Base-by-base conservation (phyloP, 2,113 vertebrate genomes). In the Rissa tridactyla region DNA sequence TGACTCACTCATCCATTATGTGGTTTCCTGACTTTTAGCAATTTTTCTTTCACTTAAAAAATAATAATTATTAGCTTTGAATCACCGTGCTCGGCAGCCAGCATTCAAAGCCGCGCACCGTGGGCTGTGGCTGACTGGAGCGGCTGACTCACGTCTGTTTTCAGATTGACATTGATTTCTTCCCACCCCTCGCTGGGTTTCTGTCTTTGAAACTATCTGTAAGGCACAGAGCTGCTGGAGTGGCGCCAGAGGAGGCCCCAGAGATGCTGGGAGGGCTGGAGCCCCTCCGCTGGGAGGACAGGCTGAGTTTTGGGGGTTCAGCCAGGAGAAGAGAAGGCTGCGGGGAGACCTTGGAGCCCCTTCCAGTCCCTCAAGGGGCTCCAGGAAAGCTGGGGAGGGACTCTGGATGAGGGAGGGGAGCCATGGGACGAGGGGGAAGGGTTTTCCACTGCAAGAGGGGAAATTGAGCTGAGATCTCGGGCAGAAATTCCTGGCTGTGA, bases 1-100 rank as follows among this genome's bases (percentile, higher is more conserved):
- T 98, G 98, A 98, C 70, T 98, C 97, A 98, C 84, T 83, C 61
- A 30, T 62, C 91, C 82, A 77, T 92, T 88, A 16, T 95, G 92
- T 96, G 90, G 82, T 96, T 97, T 97, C 92, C 96, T 91, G 69
- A 49, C 84, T 77, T 88, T 68, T 5, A 93, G 93, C 95, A 68
- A 20, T 47, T 92, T 96, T 95, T 85, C 76, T 29, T 55, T 94
- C 68, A 13, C 64, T 90, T 71, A 10, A 6, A 81, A 92, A 40
- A 17, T 11, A n/a, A 46, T 57, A 54, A 5, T 77, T 15, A 34
- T 19, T 89, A 21, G 70, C 49, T 94, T 44, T 49, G 25, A 92
- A 40, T 93, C 71, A 6, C 32, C 1, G 46, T 7, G 61, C 30
- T 11, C 11, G 15, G 83, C 71, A 95, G 55, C 89, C 86, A 22